A percentile compares a stretch with the other conserved stretches of the same genome.
phyloP scores from a whole-genome alignment of 2,113 vertebrate species.

The Nibea albiflora region DNA sequence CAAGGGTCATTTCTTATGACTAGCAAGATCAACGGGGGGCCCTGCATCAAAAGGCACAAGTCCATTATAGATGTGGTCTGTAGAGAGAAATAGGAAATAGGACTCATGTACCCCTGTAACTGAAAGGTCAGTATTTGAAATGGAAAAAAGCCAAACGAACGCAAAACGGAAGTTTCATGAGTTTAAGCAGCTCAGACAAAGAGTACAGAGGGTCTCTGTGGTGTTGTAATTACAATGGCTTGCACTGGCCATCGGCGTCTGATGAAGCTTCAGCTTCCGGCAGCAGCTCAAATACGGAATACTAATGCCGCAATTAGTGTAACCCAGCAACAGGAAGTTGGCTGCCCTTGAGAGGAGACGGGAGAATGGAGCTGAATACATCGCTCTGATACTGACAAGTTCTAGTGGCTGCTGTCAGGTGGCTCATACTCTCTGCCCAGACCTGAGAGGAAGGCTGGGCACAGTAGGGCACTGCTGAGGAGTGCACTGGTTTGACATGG shows the following conservation, averaged over 20 bases:
- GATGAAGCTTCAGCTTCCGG: conserved; percentile 72
- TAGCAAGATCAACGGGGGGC: conserved; percentile 20
- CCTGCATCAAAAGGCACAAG: conserved; percentile 13
- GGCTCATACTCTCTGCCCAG: conserved; percentile 35
- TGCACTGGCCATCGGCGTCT: conserved; percentile 61
- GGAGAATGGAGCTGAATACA: conserved; percentile 65
- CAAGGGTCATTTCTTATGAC: not conserved
- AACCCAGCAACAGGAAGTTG: conserved; percentile 78
- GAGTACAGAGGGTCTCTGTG: conserved; percentile 20
- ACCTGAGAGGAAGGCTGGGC: conserved; percentile 35
- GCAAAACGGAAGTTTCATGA: conserved; percentile 40
- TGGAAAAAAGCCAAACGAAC: not conserved
- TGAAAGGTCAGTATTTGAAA: conserved; percentile 12
- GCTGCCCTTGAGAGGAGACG: conserved; percentile 64
- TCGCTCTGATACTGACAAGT: conserved; percentile 53
- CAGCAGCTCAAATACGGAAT: conserved; percentile 67
- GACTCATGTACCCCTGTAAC: not conserved
- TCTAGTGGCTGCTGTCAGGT: conserved; percentile 59
- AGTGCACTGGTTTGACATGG: not conserved
- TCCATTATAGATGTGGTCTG: not conserved
- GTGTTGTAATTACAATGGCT: conserved; percentile 66
- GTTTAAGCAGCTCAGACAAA: conserved; percentile 36
- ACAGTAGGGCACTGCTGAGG: conserved; percentile 6
- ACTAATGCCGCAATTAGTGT: conserved; percentile 78
- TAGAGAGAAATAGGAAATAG: conserved; percentile 4